A percentile compares a stretch with the other conserved stretches of the same genome.
phyloP scores from a whole-genome alignment of 1,140 invertebrate genomes.

The Gyrodactylus salaris region DNA sequence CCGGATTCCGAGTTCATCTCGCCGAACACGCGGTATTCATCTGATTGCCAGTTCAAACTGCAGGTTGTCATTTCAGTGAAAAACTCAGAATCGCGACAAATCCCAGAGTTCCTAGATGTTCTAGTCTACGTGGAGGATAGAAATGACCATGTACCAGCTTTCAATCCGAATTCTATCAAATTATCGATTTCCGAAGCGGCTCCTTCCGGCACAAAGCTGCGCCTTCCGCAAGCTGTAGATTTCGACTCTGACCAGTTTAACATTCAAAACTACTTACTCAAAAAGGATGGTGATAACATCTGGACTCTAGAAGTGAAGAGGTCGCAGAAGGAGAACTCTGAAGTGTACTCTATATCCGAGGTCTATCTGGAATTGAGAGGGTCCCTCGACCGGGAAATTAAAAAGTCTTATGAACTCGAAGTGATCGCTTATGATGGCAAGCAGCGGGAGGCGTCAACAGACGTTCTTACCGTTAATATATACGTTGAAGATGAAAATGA shows the following conservation, averaged over 20 bases:
- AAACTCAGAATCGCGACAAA: not conserved
- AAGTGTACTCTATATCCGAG: not conserved
- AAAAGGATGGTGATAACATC: not conserved
- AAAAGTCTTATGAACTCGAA: not conserved
- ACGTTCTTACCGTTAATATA: not conserved
- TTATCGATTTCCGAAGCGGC: not conserved
- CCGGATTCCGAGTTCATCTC: not conserved
- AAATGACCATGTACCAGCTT: not conserved
- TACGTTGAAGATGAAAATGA: not conserved
- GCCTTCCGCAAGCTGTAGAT: not conserved
- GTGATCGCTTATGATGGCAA: not conserved
- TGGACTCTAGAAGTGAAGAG: not conserved
- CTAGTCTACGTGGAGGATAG: not conserved
- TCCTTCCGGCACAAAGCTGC: not conserved
- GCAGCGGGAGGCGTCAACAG: not conserved
- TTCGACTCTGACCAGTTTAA: not conserved
- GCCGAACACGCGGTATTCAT: not conserved
- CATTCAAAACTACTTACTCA: not conserved
- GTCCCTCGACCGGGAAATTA: not conserved
- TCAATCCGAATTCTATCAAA: not conserved
- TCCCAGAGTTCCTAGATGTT: not conserved
- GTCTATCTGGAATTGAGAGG: not conserved
- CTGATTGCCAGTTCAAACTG: not conserved
- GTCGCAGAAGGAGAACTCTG: not conserved
- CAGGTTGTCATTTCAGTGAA: not conserved